Evolutionary conservation across 2,113 vertebrate genomes (phyloP), one percentile per base, ranked within the genome.

Genomic region (Anas platyrhynchos): DNA sequence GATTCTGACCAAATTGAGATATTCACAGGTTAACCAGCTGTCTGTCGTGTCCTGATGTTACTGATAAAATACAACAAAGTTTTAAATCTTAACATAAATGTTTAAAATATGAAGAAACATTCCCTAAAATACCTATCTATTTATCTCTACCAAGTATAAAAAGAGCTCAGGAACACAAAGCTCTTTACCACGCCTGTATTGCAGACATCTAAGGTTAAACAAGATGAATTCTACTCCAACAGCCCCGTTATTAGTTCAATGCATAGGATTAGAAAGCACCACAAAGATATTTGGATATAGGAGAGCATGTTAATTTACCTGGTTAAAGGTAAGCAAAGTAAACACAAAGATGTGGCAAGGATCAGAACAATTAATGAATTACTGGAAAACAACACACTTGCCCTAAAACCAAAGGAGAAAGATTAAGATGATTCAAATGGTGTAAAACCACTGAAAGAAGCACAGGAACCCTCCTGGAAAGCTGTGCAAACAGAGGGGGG

Each of bases 141-240:
- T 59, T 72, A 8, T 32, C 5, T 68, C 43, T 25, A 67, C 16
- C 0, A 0, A 81, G 22, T 25, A 44, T 3, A 63, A 32, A 44
- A n/a, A 0, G 1, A 83, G 29, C 55, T 46, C 13, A 34, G 23
- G 14, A 27, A 44, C 7, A 10, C 44, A 76, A 89, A 81, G 46
- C 56, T 65, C 27, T 46, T 74, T 36, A 22, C 43, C 1, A 1
- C 14, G 25, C 13, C 73, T 31, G 27, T 62, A 29, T 26, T 54
- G 21, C 1, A 58, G 38, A 48, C 26, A 81, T 12, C 32, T 8
- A 44, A 22, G 32, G 32, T 58, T 80, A 88, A 77, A 17, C n/a
- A 83, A 88, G 80, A 69, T 27, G 31, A 71, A 44, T 44, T 77
- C 52, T 67, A 67, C 17, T n/a, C 52, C 31, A 50, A 8, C 13